phyloP scores from a whole-genome alignment of 64 coral and sea anemone species.

The Platygyra sinensis region DNA sequence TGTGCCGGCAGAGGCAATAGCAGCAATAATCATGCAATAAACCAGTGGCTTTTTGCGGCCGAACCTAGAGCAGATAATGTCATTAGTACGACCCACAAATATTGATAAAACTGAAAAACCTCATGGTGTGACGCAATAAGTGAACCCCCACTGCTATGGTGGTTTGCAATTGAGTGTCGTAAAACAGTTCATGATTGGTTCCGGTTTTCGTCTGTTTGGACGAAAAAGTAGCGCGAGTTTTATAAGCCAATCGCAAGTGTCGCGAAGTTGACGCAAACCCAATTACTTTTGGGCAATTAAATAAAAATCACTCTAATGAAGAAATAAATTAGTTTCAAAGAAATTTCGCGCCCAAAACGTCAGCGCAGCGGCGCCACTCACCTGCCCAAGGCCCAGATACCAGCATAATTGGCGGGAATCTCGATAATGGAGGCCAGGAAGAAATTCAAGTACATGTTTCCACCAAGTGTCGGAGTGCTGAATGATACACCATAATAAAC shows the following conservation, averaged over 20 bases:
- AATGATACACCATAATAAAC: conserved; percentile 73
- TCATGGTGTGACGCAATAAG: no score
- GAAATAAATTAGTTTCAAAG: neutral
- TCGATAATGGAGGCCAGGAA: conserved; percentile 31
- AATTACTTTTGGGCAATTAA: neutral
- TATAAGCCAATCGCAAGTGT: no score
- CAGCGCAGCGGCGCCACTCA: neutral
- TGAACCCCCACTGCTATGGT: no score
- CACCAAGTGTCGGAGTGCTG: conserved; percentile 65
- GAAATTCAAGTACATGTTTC: conserved; percentile 77
- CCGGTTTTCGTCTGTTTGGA: no score
- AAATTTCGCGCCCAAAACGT: neutral
- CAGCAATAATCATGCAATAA: conserved; percentile 50
- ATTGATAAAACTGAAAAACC: neutral
- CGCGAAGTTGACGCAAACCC: no score
- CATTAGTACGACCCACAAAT: neutral
- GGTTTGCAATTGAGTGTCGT: no score
- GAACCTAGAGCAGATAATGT: conserved; percentile 34
- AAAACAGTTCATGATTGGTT: no score
- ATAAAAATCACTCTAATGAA: neutral
- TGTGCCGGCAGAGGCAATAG: conserved; percentile 38
- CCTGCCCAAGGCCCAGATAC: conserved; percentile 32
- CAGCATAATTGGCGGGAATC: conserved; percentile 35
- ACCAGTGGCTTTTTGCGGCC: conserved; percentile 53
- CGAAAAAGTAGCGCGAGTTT: no score